A percentile compares a stretch with the other conserved stretches of the same genome.
Evolutionary conservation across 2,888 invertebrate genomes (phyloP).

Genomic region (Macrosiphum euphorbiae): DNA sequence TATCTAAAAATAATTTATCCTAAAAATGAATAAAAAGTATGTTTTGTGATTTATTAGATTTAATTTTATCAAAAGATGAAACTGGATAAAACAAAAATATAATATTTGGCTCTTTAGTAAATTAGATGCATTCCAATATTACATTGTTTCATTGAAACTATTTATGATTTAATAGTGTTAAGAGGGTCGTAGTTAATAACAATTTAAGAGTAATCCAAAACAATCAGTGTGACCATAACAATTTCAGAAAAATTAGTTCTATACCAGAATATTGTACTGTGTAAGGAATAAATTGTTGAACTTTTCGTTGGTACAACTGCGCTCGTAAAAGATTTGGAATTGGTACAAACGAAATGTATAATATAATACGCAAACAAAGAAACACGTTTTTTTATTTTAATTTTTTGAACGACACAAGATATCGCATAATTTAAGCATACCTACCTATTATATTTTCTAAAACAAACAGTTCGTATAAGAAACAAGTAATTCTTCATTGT

Average conservation of each 20-base stretch:
- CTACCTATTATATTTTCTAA: background rate
- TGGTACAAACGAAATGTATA: background rate
- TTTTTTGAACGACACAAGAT: background rate
- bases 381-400: background rate
- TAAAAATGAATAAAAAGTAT: background rate
- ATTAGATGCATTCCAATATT: background rate
- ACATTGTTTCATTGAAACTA: background rate
- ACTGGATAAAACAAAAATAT: background rate
- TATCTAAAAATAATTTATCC: background rate
- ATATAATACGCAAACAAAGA: background rate
- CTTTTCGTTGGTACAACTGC: background rate
- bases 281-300: background rate
- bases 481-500: background rate
- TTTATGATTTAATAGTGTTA: background rate
- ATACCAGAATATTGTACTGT: background rate
- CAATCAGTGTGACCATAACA: background rate
- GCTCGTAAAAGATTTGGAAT: background rate
- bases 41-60: background rate
- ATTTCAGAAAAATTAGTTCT: background rate
- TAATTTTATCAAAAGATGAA: background rate
- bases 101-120: background rate
- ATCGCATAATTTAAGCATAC: background rate
- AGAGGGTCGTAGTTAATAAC: background rate
- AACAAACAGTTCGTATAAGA: background rate
- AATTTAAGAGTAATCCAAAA: background rate